Base-by-base conservation (phyloP, 2,888 invertebrate species). In the Synanthedon andrenaeformis region DNA sequence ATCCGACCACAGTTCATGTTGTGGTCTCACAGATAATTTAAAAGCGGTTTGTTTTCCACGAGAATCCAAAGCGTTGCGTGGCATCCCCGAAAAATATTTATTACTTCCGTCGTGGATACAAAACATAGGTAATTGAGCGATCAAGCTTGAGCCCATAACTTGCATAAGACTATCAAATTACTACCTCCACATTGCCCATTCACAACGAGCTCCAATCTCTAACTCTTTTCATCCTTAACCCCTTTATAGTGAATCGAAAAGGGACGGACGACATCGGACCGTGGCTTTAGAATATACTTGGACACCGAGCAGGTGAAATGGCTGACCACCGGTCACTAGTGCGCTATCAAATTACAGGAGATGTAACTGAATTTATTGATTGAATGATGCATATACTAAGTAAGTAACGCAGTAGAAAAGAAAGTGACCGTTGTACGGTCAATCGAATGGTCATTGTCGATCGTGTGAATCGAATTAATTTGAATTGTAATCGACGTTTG, bases 121-220 rank as follows among this genome's bases (percentile, higher is more conserved):
- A 76, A 72, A 78, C 81, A 78, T 72, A 68, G 59, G 72, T 82
- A 82, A 86, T 86, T 82, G 84, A 86, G 83, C 75, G 75, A 79
- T 86, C 85, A 83, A 72, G 65, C 62, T 35, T 66, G 63, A 63
- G 62, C 65, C 75, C 70, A 78, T 81, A 78, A 76, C 74, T 81
- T 66, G 74, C 75, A 69, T 64, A 64, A 71, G 72, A 72, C 76
- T 83, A 83, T 85, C 84, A 65, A 70, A 71, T 85, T 84, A 76
- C 79, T 75, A 72, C 75, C 77, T 75, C 74, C 73, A 50, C 71
- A 61, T 54, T 67, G 66, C 64, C 70, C 71, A 67, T 69, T 70
- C 71, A 68, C 64, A 58, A 57, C 56, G 60, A 65, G 58, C 57
- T 56, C 62, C 55, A 57, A 49, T 54, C 52, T 52, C 57, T 53